Evolutionary conservation across 1,140 invertebrate species (phyloP).

Genomic region (Nylanderia fulva): DNA sequence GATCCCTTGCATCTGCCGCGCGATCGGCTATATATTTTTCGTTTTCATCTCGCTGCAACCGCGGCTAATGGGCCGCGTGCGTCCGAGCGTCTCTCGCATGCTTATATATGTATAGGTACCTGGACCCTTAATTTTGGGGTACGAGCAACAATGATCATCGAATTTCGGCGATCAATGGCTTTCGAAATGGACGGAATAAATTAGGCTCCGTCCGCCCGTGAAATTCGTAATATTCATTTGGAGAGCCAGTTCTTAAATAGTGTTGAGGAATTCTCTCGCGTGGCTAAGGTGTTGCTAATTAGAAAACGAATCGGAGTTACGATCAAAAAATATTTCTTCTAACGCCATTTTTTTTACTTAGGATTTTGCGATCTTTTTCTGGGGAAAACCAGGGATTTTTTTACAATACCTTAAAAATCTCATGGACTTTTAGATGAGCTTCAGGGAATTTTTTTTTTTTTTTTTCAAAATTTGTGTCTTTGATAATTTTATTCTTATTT

Average conservation of each 20-base stretch:
- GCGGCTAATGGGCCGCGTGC: slow-evolving; percentile 74
- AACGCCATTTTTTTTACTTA: neutral
- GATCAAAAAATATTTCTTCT: neutral
- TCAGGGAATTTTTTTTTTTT: no score
- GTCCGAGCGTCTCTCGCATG: slow-evolving; percentile 69
- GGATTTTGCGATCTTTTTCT: no score
- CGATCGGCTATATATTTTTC: slow-evolving; percentile 66
- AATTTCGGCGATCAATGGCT: slow-evolving; percentile 62
- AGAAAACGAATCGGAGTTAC: neutral
- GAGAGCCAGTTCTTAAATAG: slow-evolving; percentile 2
- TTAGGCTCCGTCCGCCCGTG: slow-evolving; percentile 35
- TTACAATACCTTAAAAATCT: no score
- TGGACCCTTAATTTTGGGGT: slow-evolving; percentile 71
- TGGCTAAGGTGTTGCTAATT: neutral
- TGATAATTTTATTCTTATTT: no score
- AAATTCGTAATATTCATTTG: slow-evolving; percentile 30
- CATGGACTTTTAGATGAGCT: no score
- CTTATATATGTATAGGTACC: no score
- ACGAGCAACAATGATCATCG: slow-evolving; percentile 55
- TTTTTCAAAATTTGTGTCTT: no score
- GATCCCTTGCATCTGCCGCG: slow-evolving; percentile 72
- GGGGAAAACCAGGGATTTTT: no score
- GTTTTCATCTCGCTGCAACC: slow-evolving; percentile 69
- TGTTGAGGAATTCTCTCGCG: slow-evolving; percentile 19
- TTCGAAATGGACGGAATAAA: slow-evolving; percentile 64